Evolutionary conservation across 2,113 vertebrate species (phyloP), one percentile per base, ranked within the genome.

Genomic region (Coryphaenoides rupestris): DNA sequence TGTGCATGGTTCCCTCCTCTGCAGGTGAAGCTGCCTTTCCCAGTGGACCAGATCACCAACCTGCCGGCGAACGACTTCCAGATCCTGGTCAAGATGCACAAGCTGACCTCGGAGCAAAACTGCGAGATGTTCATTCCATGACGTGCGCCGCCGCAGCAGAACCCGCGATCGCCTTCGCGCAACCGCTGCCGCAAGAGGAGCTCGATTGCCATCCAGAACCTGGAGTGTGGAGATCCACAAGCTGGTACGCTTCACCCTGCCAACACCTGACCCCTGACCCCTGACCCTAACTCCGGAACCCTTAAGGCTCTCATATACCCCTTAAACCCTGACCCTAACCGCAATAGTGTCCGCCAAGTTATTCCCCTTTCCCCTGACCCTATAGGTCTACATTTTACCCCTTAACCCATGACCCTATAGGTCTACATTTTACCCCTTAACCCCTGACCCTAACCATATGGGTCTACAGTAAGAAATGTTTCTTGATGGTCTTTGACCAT

Each of bases 51-150:
- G 89, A 95, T 98, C 90, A 96, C 94, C 83, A 93, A 96, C 89
- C 93, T 98, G 89, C 94, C 96, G 68, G 92, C 95, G 80, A 98
- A 96, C 26, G 96, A 98, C 88, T 98, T 98, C 90, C 96, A 98
- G 91, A 95, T 96, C 91, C 95, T 98, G 91, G 90, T 98, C 84
- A 96, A 96, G 89, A 97, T 96, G 94, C 94, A 98, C 91, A 96
- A 94, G 77, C 89, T 98, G 86, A 96, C 90, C 86, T 94, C 96
- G 69, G 96, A 97, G 64, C 96, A 98, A n/a, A n/a, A n/a, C n/a
- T n/a, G 88, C 89, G 96, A 67, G 96, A 98, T n/a, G 86, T 95
- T 96, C 81, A 94, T 98, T n/a, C 78, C 96, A 98, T 0, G 95
- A 96, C 0, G 91, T 98, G 66, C 92, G 96, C 19, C 91, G 96